Base-by-base conservation (phyloP, 2,888 invertebrate species). In the Synanthedon myopaeformis region DNA sequence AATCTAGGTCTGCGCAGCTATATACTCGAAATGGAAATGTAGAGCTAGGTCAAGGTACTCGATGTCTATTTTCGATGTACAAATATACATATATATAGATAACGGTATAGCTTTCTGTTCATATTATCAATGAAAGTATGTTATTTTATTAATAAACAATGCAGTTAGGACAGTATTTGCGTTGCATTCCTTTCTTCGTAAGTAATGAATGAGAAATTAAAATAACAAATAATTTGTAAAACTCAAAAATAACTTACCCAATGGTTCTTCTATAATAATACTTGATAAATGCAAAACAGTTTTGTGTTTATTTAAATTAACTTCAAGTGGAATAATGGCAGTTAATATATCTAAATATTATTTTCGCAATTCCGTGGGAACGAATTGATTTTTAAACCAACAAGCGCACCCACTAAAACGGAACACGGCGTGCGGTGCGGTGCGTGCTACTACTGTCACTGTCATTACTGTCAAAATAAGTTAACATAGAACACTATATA, bases 1-100 rank as follows among this genome's bases (percentile, higher is more conserved):
- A 61, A 70, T 66, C 66, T 70, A 64, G 70, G 64, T 72, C 67
- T 74, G 70, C 72, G 69, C 71, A 70, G 53, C 63, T 61, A 65
- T 62, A 67, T 62, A 65, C 61, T 61, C 52, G 59, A 67, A 70
- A 74, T 74, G 64, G 61, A 73, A 74, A 74, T 75, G 70, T 67
- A 58, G 10, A 61, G 69, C 62, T 70, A 75, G 82, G 82, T 82
- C 82, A 82, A 82, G 80, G 79, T 63, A 59, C 59, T 58, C 41
- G 61, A 67, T 65, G 65, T 57, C 58, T 58, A 58, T 58, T 57
- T 55, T 49, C n/a, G 45, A n/a, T 45, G 45, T 14, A 13, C 4
- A 45, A 45, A 45, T 10, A 45, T 45, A 45, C 13, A 45, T n/a
- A 45, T n/a, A 23, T 4, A 45, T 13, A 45, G 45, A 6, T 45